A percentile compares a stretch with the other conserved stretches of the same genome.
These are phyloP conservation scores for Scomber colias DNA, from an alignment of 2,113 vertebrate genomes.

Conservation along the genomic window DNA sequence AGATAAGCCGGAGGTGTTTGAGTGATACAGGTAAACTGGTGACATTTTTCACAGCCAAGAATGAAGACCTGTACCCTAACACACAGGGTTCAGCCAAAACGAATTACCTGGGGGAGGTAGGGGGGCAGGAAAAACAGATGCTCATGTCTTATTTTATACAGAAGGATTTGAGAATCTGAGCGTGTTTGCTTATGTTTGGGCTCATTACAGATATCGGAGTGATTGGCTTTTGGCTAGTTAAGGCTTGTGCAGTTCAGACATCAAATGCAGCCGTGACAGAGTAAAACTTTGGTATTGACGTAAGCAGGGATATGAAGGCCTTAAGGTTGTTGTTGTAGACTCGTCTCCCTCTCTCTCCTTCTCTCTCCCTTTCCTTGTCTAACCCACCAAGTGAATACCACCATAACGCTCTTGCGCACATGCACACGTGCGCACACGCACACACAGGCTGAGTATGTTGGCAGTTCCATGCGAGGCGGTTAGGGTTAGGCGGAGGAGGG, in stretches of 20 bases:
- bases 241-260: constrained; percentile 63
- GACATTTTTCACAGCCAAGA: constrained; percentile 73
- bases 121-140: constrained; percentile 33
- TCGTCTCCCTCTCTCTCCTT: constrained; percentile 40
- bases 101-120: constrained; percentile 41
- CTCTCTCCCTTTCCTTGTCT: constrained; percentile 51
- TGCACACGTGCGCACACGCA: constrained; percentile 18
- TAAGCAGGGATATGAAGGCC: constrained; percentile 68
- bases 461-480: constrained; percentile 78
- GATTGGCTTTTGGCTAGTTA: constrained; percentile 66
- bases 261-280: constrained; percentile 68
- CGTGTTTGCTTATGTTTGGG: constrained; percentile 49
- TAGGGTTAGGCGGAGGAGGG: constrained; percentile 75
- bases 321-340: constrained; percentile 70
- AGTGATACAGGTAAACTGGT: constrained; percentile 85
- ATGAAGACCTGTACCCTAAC: constrained; percentile 67
- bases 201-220: constrained; percentile 62
- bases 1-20: constrained; percentile 87
- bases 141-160: constrained; percentile 19
- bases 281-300: constrained; percentile 73
- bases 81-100: constrained; percentile 51
- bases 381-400: constrained; percentile 66
- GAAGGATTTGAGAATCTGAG: constrained; percentile 50
- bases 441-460: constrained; percentile 65
- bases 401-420: constrained; percentile 35